phyloP scores from a whole-genome alignment of 2,888 invertebrate species.

The Nomada fabriciana region DNA sequence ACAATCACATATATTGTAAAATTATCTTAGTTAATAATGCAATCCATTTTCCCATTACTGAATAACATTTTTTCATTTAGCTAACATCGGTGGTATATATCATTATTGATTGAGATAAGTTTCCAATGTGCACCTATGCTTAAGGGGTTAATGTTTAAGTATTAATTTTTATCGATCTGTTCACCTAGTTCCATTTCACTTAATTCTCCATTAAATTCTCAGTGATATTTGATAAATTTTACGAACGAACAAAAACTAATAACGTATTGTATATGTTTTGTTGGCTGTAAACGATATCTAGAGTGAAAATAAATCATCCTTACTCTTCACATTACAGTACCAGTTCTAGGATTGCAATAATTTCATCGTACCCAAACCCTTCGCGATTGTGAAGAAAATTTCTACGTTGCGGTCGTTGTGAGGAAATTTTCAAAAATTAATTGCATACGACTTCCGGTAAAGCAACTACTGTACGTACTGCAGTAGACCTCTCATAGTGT shows the following conservation, averaged over 20 bases:
- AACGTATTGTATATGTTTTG: constrained; percentile 59
- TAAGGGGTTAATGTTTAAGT: constrained; percentile 46
- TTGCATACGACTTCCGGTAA: constrained; percentile 24
- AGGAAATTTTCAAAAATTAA: constrained; percentile 20
- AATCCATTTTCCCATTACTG: background rate
- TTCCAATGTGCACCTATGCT: constrained; percentile 27
- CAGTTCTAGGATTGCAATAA: background rate
- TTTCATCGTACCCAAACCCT: background rate
- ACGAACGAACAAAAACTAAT: constrained; percentile 6
- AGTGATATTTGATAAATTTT: constrained; percentile 24
- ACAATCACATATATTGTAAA: constrained; percentile 9
- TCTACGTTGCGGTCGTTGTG: background rate
- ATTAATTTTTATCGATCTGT: constrained; percentile 14
- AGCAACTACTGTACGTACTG: background rate
- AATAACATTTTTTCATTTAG: background rate
- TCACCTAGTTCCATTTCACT: constrained; percentile 10
- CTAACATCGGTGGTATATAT: constrained; percentile 3
- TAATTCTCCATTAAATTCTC: constrained; percentile 20
- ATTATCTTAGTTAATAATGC: constrained; percentile 23
- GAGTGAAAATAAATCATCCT: constrained; percentile 65
- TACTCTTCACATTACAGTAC: constrained; percentile 47
- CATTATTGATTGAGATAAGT: constrained; percentile 25
- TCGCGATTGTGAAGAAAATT: background rate
- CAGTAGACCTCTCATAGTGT: constrained; percentile 6
- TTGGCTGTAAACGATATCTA: constrained; percentile 68